phyloP scores from a whole-genome alignment of 2,888 invertebrate species.

The Drosophila ustulata region DNA sequence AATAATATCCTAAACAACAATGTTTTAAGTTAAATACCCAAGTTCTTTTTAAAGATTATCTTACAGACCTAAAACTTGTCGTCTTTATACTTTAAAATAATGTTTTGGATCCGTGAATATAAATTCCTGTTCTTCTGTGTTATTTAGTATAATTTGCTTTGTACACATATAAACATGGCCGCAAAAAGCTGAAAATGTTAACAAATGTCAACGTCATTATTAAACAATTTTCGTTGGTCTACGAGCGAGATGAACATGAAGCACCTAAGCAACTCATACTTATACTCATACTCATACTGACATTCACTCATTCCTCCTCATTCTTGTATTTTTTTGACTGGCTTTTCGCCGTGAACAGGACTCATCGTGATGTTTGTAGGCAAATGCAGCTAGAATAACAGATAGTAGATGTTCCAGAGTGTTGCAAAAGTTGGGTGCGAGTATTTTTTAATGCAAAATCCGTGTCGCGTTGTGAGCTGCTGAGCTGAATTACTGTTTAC shows the following conservation, averaged over 20 bases:
- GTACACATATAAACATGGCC: not conserved
- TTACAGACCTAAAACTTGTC: too few species aligned
- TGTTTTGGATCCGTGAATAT: too few species aligned
- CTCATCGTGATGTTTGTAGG: conserved; percentile 2
- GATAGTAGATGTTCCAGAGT: not conserved
- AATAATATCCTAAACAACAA: too few species aligned
- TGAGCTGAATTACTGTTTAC: conserved; percentile 2
- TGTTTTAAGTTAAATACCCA: too few species aligned
- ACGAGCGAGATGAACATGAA: conserved; percentile 21
- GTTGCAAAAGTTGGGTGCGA: conserved; percentile 23
- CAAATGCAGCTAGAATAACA: conserved; percentile 13
- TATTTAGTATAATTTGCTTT: not conserved
- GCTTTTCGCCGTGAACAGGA: not conserved
- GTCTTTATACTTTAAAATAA: too few species aligned
- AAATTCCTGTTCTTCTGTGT: not conserved
- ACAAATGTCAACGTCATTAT: conserved; percentile 60
- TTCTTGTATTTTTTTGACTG: conserved; percentile 13
- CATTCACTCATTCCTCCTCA: conserved; percentile 18
- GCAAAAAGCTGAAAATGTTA: conserved; percentile 43
- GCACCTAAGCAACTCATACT: conserved; percentile 9
- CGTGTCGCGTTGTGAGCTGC: conserved; percentile 52
- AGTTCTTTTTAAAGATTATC: too few species aligned
- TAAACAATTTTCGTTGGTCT: conserved; percentile 57
- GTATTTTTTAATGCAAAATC: conserved; percentile 72
- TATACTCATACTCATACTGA: too few species aligned